Evolutionary conservation across 2,797 vertebrate species (phyloP).

Genomic region (Huso huso): DNA sequence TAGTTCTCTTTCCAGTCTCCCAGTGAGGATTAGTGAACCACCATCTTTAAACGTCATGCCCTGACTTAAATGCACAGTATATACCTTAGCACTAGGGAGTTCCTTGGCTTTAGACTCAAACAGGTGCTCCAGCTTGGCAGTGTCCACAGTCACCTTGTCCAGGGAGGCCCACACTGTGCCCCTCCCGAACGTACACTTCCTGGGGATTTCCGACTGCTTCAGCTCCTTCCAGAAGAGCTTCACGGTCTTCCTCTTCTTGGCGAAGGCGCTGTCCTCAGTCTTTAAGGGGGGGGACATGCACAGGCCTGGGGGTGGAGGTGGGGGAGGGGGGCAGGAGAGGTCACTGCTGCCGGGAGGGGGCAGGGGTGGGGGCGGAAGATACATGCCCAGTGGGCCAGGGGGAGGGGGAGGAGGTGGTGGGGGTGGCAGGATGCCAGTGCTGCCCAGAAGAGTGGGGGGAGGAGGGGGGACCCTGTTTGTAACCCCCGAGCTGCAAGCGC

Average conservation of each 20-base stretch:
- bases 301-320: conserved; percentile 24
- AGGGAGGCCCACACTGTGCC: conserved; percentile 83
- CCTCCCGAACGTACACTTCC: conserved; percentile 69
- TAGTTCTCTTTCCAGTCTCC: too few species aligned
- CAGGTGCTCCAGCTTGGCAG: conserved; percentile 78
- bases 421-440: conserved; percentile 33
- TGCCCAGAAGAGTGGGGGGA: conserved; percentile 34
- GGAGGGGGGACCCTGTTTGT: conserved; percentile 20
- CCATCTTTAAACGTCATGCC: too few species aligned
- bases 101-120: conserved; percentile 91
- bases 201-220: conserved; percentile 57
- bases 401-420: conserved; percentile 36
- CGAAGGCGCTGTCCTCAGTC: conserved; percentile 4
- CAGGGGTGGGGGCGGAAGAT: conserved; percentile 33
- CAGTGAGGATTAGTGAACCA: too few species aligned
- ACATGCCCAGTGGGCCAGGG: conserved; percentile 21
- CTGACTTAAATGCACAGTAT: background rate
- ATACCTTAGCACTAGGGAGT: conserved; percentile 72
- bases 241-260: conserved; percentile 82
- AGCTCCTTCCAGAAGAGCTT: conserved; percentile 95
- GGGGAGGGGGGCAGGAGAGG: conserved; percentile 19
- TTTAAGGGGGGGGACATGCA: conserved; percentile 23
- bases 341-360: conserved; percentile 30
- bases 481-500: conserved; percentile 38
- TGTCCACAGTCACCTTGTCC: conserved; percentile 75